A percentile compares a stretch with the other conserved stretches of the same genome.
phyloP scores from a whole-genome alignment of 2,113 vertebrate genomes.

The Strigops habroptila region DNA sequence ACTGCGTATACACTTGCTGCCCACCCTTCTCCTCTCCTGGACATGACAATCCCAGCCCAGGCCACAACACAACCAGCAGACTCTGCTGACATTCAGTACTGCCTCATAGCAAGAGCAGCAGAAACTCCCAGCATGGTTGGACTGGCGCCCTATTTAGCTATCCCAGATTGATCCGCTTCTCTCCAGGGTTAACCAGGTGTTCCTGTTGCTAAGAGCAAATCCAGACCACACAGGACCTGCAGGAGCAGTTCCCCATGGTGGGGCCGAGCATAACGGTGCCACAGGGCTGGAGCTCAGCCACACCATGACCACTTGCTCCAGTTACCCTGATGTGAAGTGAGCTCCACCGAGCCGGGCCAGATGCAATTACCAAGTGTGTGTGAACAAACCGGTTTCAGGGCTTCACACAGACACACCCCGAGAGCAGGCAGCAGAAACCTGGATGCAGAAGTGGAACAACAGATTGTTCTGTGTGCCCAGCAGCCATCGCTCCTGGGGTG shows the following conservation, averaged over 20 bases:
- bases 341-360: background rate
- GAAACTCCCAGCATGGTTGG: rapidly evolving
- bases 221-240: background rate
- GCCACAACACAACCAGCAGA: background rate
- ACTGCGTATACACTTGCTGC: background rate
- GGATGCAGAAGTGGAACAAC: background rate
- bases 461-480: background rate
- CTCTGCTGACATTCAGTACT: background rate
- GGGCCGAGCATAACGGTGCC: background rate
- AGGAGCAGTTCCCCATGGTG: rapidly evolving
- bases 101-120: background rate
- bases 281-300: background rate
- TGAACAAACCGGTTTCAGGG: background rate
- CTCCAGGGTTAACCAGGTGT: background rate
- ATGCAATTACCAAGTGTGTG: rapidly evolving
- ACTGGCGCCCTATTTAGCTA: background rate
- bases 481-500: background rate
- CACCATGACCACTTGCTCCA: rapidly evolving
- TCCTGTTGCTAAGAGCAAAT: background rate
- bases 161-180: background rate
- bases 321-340: background rate
- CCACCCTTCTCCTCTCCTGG: background rate
- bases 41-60: background rate
- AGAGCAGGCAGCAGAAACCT: background rate
- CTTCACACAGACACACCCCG: background rate